Percentiles rank a stretch among this genome's conserved stretches.
These are phyloP conservation scores for Malacoraja senta DNA, from an alignment of 2,797 vertebrate genomes.

Conservation along the genomic window DNA sequence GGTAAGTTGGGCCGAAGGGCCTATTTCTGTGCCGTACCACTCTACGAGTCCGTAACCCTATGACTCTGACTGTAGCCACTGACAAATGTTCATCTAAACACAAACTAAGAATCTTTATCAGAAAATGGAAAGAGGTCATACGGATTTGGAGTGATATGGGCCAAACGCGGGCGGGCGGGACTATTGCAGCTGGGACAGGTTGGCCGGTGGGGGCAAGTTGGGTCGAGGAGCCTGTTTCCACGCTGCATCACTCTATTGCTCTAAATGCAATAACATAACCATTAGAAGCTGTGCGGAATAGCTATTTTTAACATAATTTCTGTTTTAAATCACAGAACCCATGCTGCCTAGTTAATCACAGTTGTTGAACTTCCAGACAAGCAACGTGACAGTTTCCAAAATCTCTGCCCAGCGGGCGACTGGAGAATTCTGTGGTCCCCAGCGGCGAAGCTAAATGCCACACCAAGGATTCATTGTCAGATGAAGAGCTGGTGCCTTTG, in stretches of 20 bases:
- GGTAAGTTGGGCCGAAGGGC: neutral
- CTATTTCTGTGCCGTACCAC: too few relatives aligned
- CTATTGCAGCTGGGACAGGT: too few relatives aligned
- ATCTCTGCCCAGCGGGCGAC: neutral
- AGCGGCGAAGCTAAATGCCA: neutral
- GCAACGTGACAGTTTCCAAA: neutral
- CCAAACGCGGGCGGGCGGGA: too few relatives aligned
- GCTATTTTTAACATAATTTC: neutral
- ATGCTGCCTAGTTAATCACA: neutral
- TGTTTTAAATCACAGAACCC: neutral
- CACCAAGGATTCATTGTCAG: neutral
- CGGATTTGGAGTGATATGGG: too few relatives aligned
- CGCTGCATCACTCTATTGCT: too few relatives aligned
- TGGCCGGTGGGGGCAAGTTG: too few relatives aligned
- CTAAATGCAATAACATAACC: neutral
- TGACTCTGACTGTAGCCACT: neutral
- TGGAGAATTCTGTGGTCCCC: neutral
- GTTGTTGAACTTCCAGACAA: neutral
- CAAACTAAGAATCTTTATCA: neutral
- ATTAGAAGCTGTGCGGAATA: neutral
- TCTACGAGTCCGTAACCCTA: too few relatives aligned
- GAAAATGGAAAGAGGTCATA: neutral
- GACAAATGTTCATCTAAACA: neutral
- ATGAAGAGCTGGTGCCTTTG: neutral
- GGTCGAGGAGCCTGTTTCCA: too few relatives aligned